These are phyloP conservation scores for Prinia subflava DNA, from an alignment of 2,113 vertebrate genomes.

Conservation along the genomic window DNA sequence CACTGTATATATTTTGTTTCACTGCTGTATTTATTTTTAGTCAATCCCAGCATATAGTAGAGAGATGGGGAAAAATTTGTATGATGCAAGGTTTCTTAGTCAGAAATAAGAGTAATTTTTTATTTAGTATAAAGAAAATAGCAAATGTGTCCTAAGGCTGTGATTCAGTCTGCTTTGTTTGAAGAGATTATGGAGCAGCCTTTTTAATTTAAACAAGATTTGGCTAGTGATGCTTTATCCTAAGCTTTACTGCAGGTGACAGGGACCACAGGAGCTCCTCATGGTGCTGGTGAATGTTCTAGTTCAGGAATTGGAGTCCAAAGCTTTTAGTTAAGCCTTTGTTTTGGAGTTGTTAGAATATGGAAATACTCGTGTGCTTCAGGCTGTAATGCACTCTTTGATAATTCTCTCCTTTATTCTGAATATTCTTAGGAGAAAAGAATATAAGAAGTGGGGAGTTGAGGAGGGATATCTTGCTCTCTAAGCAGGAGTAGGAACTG, in stretches of 20 bases:
- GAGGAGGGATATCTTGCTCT: neutral
- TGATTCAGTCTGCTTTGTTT: neutral
- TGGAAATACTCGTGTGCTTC: neutral
- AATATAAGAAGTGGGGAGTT: neutral
- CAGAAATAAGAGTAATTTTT: neutral
- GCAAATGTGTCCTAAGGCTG: neutral
- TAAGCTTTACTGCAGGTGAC: neutral
- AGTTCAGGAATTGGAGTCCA: neutral
- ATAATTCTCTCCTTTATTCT: neutral
- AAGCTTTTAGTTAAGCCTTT: neutral
- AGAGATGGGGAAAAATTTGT: neutral
- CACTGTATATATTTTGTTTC: neutral
- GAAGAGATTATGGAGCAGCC: neutral
- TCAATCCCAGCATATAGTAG: neutral
- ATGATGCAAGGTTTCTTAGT: neutral
- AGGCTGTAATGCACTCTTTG: neutral
- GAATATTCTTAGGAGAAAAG: neutral
- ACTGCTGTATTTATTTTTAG: neutral
- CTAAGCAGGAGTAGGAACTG: neutral
- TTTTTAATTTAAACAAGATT: neutral
- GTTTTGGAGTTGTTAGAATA: neutral
- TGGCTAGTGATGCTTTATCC: neutral
- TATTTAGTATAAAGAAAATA: neutral
- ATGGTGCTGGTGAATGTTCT: neutral
- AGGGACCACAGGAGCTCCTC: rapidly evolving